Base-by-base conservation (phyloP, 1,140 invertebrate species). In the Panagrolaimus sp. region DNA sequence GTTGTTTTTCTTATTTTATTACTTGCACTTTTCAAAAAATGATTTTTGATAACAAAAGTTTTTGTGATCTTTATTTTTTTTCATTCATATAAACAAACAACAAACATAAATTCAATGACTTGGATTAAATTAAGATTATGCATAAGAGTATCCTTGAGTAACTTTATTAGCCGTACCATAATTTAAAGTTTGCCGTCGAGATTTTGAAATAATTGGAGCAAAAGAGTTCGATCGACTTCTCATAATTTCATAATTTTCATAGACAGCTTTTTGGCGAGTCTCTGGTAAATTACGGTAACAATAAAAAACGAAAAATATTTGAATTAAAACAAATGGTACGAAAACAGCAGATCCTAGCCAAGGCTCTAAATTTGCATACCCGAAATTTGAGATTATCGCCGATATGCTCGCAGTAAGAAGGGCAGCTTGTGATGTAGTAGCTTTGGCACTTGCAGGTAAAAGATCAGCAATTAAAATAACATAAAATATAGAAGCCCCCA, bases 271-370 rank as follows among this genome's bases (percentile, higher is more conserved):
- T 27, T 25, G 27, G 11, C n/a, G 11, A 20, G 51, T 57, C 20
- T 57, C 51, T 20, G 51, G 51, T 11, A 57, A 16, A 16, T 57
- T 57, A 57, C 51, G 51, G 51, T 57, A 57, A 20, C 27, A 20
- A 13, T 57, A 57, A 57, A 57, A 25, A 20, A 57, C 20, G 51
- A 57, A 57, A 57, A 57, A 57, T 9, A 27, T 27, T 27, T 57
- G 51, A 57, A 27, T 16, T 16, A 57, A 57, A 57, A 57, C 27
- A 57, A 57, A 25, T 20, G 51, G 51, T 11, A 57, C 20, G 4
- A 57, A 57, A 4, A 57, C 51, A n/a, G 51, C 27, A 0, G 20
- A 20, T 20, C 51, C 51, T 13, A 57, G 20, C 20, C n/a, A 25
- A 9, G 51, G 51, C n/a, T 57, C 51, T 25, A 57, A 23, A 27